Evolutionary conservation across 1,140 invertebrate species (phyloP), one percentile per base, ranked within the genome.

Genomic region (Microplitis demolitor): DNA sequence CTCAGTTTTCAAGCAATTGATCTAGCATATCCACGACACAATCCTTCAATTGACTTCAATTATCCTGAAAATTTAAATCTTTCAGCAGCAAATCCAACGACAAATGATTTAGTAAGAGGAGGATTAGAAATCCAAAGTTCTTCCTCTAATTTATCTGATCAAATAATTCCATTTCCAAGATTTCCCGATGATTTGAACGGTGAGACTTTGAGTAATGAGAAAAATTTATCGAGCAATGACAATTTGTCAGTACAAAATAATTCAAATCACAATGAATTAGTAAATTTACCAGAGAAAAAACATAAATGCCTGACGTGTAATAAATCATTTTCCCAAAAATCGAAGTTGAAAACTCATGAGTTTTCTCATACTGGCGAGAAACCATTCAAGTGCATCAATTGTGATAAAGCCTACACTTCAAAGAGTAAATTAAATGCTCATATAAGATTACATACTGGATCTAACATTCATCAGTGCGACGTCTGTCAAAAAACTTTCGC

Each of bases 401-500:
- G 87, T 71, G 77, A 76, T 11, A 88, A 83, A 78, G 80, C 72
- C 24, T 87, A 85, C 72, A 83, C 80, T 51, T 86, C 84, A 3
- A 84, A 82, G 66, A 87, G 79, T 76, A 88, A 85, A 76, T 79
- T 85, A 45, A 85, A 79, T 68, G 86, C 84, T 56, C 87, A 88
- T 31, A 72, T 78, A 45, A 80, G 83, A 66, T 70, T 87, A 5
- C 87, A 88, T 58, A 84, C 85, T 0, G 77, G 78, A 62, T 84
- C 74, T 3, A 87, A 87, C 33, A 73, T 87, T 35, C 80, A 87
- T 71, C 76, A 77, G 2, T 88, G 87, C 56, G 80, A 76, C n/a
- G 73, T 87, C 6, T 88, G 87, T 63, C 78, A 86, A 6, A 87
- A 87, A 73, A 78, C 79, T 66, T 88, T 88, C 75, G 66, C 84